A percentile compares a stretch with the other conserved stretches of the same genome.
Evolutionary conservation across 2,888 invertebrate genomes (phyloP).

Genomic region (Xanthostigma xanthostigma): DNA sequence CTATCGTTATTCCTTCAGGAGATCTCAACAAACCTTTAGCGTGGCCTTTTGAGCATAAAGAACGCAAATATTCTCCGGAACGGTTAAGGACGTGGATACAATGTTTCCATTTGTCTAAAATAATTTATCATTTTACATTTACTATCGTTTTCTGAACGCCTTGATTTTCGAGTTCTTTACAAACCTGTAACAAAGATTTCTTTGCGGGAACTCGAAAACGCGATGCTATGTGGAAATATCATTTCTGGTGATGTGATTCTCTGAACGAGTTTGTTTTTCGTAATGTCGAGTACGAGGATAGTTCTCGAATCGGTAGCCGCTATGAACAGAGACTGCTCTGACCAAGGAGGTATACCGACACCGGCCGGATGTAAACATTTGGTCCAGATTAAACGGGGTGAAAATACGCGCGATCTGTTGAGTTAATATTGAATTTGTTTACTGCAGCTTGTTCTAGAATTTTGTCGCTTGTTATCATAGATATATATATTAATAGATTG

Average conservation of each 20-base stretch:
- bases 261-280: slow-evolving; percentile 16
- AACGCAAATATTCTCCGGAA: slow-evolving; percentile 40
- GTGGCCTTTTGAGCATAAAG: slow-evolving; percentile 49
- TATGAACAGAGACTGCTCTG: slow-evolving; percentile 45
- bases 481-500: no score
- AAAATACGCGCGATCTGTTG: slow-evolving; percentile 34
- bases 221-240: slow-evolving; percentile 45
- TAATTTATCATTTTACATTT: slow-evolving; percentile 10
- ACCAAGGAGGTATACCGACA: slow-evolving; percentile 47
- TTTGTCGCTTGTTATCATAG: no score
- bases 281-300: slow-evolving; percentile 29
- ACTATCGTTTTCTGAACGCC: background rate
- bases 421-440: no score
- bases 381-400: slow-evolving; percentile 38
- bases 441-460: no score
- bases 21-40: slow-evolving; percentile 46
- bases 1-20: slow-evolving; percentile 56
- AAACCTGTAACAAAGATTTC: slow-evolving; percentile 36
- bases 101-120: slow-evolving; percentile 50
- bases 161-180: slow-evolving; percentile 14
- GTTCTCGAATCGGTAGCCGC: slow-evolving; percentile 39
- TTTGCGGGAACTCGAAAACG: slow-evolving; percentile 37
- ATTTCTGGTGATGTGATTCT: slow-evolving; percentile 38
- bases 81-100: slow-evolving; percentile 52
- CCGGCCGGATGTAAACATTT: slow-evolving; percentile 51